Conservation (phyloP, 2,113 vertebrate genomes). For the Indri indri region DNA sequence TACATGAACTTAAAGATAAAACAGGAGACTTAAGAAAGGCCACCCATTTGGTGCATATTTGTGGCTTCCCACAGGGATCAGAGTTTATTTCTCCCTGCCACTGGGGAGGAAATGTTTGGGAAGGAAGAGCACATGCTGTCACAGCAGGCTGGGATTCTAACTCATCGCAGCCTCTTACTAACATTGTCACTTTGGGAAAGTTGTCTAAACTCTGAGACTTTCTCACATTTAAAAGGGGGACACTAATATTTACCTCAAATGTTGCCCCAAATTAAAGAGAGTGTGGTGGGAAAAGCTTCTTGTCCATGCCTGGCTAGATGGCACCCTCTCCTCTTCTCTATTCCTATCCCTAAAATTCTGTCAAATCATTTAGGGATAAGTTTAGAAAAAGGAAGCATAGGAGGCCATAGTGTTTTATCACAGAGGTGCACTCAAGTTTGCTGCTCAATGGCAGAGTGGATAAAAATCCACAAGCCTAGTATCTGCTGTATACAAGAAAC, state of each 20-base stretch:
- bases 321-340: background rate
- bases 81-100: background rate
- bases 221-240: background rate
- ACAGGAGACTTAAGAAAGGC: background rate
- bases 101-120: background rate
- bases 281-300: background rate
- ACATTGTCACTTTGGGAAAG: background rate
- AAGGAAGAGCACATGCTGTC: background rate
- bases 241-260: background rate
- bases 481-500: too few species aligned
- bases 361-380: background rate
- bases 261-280: background rate
- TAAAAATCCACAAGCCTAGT: too few species aligned
- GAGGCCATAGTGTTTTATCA: background rate
- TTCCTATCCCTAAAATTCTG: background rate
- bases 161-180: background rate
- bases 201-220: background rate
- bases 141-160: background rate
- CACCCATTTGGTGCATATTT: background rate
- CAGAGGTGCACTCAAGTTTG: background rate
- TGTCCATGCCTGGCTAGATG: background rate
- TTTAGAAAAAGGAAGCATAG: background rate
- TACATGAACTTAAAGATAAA: background rate
- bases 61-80: background rate
- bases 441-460: too few species aligned